Evolutionary conservation across 2,797 vertebrate genomes (phyloP).

Genomic region (Kryptolebias ocellatus): DNA sequence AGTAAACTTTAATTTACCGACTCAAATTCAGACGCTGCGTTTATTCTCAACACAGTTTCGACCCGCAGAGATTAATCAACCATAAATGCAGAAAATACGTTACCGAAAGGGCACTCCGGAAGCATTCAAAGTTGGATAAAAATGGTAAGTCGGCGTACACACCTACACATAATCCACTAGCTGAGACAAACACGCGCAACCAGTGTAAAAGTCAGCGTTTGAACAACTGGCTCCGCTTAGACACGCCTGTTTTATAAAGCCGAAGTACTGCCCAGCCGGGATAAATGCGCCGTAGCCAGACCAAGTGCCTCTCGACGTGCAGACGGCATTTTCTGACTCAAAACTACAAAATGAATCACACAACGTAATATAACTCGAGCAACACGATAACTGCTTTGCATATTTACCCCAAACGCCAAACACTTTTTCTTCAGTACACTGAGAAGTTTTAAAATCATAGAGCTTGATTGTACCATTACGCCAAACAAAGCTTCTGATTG

Average conservation of each 20-base stretch:
- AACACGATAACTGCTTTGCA: neutral
- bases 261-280: constrained; percentile 63
- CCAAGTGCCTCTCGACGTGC: constrained; percentile 41
- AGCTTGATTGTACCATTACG: constrained; percentile 71
- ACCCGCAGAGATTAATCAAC: neutral
- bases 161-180: constrained; percentile 63
- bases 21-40: neutral
- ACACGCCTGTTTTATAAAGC: constrained; percentile 76
- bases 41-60: neutral
- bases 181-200: neutral
- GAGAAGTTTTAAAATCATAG: neutral
- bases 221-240: neutral
- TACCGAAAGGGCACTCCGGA: constrained; percentile 46
- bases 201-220: constrained; percentile 19
- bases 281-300: constrained; percentile 26
- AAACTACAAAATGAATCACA: neutral
- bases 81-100: constrained; percentile 59
- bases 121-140: constrained; percentile 54
- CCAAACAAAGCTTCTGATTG: constrained; percentile 71
- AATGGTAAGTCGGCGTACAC: constrained; percentile 52
- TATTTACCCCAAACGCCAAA: constrained; percentile 20
- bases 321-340: neutral
- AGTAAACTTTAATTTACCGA: neutral
- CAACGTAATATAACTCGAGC: accelerated
- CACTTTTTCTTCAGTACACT: neutral